Conservation (phyloP, 2,797 vertebrate species). For the Sandelia bainsii region DNA sequence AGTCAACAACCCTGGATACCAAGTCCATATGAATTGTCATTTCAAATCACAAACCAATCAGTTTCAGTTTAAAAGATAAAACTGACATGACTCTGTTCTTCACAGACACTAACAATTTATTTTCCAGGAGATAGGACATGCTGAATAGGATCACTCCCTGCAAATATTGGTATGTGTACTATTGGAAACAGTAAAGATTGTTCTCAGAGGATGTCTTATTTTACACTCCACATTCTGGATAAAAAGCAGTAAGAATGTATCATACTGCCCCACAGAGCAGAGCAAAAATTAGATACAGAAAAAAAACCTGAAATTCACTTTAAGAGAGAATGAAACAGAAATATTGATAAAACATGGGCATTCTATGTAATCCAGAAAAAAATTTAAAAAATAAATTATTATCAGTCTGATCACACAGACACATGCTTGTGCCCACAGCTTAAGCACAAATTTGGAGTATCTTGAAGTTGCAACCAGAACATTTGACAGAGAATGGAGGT, state of each 20-base stretch:
- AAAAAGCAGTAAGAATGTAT: background rate
- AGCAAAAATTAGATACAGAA: background rate
- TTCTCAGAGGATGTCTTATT: constrained; percentile 20
- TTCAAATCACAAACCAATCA: background rate
- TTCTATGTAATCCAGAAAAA: background rate
- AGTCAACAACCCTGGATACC: background rate
- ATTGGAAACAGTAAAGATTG: background rate
- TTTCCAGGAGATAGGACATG: background rate
- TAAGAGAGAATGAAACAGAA: background rate
- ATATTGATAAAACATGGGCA: background rate
- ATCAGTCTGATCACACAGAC: background rate
- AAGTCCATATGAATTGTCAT: background rate
- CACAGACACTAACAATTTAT: background rate
- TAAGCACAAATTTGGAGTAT: background rate
- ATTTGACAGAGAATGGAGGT: background rate
- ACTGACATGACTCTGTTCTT: background rate
- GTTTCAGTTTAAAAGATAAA: background rate
- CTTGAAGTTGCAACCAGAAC: background rate
- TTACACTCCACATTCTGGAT: constrained; percentile 1
- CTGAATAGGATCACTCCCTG: background rate
- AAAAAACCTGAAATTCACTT: background rate
- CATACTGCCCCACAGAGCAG: background rate
- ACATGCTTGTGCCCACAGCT: background rate
- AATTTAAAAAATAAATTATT: background rate
- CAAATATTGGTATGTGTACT: constrained; percentile 16